Conservation (phyloP, 2,113 vertebrate genomes). For the Girardinichthys multiradiatus region DNA sequence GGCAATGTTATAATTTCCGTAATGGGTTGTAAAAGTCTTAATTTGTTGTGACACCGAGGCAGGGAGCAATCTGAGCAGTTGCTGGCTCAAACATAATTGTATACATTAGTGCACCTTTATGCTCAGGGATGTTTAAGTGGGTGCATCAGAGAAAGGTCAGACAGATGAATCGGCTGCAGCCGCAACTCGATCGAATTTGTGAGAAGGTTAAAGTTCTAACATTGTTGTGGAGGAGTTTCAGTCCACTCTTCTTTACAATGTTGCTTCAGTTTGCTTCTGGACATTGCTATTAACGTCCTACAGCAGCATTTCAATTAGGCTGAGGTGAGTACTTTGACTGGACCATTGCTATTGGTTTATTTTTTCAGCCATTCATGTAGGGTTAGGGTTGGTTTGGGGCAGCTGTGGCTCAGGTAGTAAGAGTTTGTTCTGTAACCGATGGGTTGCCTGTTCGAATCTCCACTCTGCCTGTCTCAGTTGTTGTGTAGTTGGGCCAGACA, state of each 20-base stretch:
- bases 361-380: not conserved
- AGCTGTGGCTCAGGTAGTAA: no score
- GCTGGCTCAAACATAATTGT: slow-evolving; percentile 37
- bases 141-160: slow-evolving; percentile 23
- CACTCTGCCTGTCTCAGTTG: no score
- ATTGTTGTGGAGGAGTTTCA: not conserved
- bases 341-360: not conserved
- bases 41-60: slow-evolving; percentile 34
- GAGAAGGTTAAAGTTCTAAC: no score
- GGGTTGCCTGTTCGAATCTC: no score
- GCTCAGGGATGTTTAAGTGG: slow-evolving; percentile 9
- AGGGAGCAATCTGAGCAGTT: slow-evolving; percentile 33
- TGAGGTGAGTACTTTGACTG: not conserved
- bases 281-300: not conserved
- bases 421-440: no score
- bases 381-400: no score
- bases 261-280: not conserved
- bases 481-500: no score
- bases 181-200: not conserved
- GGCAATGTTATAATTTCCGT: slow-evolving; percentile 38
- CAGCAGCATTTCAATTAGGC: not conserved
- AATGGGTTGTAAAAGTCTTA: slow-evolving; percentile 26
- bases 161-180: not conserved
- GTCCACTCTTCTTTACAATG: not conserved
- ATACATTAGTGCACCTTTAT: slow-evolving; percentile 19